phyloP scores from a whole-genome alignment of 37 sponge, comb jelly and placozoan species.

The Ephydatia muelleri region DNA sequence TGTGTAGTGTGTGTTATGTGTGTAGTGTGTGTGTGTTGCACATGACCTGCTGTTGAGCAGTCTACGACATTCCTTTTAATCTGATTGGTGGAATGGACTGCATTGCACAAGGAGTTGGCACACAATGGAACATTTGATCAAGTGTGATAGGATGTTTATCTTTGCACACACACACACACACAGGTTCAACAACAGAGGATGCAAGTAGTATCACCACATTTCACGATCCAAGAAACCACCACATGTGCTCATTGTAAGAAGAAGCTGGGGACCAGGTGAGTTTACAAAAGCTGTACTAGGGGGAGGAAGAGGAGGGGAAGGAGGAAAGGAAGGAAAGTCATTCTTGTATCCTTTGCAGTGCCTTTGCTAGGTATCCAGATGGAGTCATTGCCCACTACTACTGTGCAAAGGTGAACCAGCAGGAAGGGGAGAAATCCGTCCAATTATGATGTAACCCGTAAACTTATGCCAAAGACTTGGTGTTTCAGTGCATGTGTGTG shows the following conservation, averaged over 20 bases:
- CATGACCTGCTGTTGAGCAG: too few relatives aligned
- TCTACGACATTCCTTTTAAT: too few relatives aligned
- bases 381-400: constrained; percentile 69
- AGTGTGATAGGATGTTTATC: background rate
- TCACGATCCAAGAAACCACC: constrained; percentile 53
- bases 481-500: too few relatives aligned
- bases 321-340: background rate
- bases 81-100: too few relatives aligned
- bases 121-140: background rate
- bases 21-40: background rate
- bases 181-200: constrained; percentile 70
- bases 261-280: constrained; percentile 69
- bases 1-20: background rate
- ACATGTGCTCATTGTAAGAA: constrained; percentile 64
- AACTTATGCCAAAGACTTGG: too few relatives aligned
- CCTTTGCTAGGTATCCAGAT: constrained; percentile 75
- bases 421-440: too few relatives aligned
- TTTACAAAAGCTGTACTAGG: background rate
- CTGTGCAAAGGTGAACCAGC: constrained; percentile 58
- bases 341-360: constrained; percentile 36
- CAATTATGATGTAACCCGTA: too few relatives aligned
- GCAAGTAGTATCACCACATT: constrained; percentile 17
- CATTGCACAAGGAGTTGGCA: too few relatives aligned
- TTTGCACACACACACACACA: background rate
- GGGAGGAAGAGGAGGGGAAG: constrained; percentile 60